Base-by-base conservation (phyloP, 1,140 invertebrate genomes). In the Drosophila neocordata region DNA sequence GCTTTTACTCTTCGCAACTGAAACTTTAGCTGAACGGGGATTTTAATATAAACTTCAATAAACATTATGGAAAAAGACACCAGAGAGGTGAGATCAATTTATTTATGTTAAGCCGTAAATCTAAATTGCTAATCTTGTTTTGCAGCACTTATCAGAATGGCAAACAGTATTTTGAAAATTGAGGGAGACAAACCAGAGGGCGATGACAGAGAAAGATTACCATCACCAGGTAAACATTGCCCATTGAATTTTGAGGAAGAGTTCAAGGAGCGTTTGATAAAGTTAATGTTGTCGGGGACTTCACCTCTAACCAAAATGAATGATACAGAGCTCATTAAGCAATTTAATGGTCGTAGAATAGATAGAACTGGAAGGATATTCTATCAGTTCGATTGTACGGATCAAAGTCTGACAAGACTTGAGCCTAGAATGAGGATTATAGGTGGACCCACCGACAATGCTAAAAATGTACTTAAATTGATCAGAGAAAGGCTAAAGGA, bases 361-460 rank as follows among this genome's bases (percentile, higher is more conserved):
- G n/a, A 56, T n/a, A 56, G 11, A 18, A 56, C 18, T 34, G 13
- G 27, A 13, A 56, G 15, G 18, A 9, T 34, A 9, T 2, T 18
- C 18, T 56, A 56, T 56, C 53, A 35, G 1, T 56, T 56, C 7
- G 53, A 56, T 56, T 56, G 53, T 18, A 18, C 1, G 9, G 53
- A 56, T 35, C 13, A 56, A 35, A 35, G 53, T 34, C 7, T 2
- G 13, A 18, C 13, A 6, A 35, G 15, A 18, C 27, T 18, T 35
- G 27, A 15, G 34, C 13, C 7, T 34, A 27, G 52, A 27, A 1
- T 1, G 9, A 4, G 8, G 4, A 56, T 24, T 12, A 56, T 56
- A 1, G 5, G 27, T 34, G 53, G 53, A 11, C 53, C 53, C 1
- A 11, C 27, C 8, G 31, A 18, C 15, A 56, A 15, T 18, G 53